Evolutionary conservation across 2,113 vertebrate species (phyloP).

Genomic region (Tychaedon coryphoeus): DNA sequence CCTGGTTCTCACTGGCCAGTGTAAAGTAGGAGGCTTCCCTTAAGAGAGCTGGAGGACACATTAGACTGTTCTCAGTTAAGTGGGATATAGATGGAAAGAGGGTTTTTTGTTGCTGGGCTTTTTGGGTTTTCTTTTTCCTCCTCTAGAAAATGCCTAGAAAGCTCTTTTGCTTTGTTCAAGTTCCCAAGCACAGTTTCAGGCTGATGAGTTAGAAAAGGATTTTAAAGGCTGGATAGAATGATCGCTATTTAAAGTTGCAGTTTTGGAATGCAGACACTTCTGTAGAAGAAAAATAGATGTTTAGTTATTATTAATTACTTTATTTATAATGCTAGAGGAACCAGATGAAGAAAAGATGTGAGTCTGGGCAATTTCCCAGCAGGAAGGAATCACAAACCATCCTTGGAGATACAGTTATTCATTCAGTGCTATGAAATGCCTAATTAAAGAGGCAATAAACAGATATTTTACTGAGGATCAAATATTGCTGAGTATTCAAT

Average conservation of each 20-base stretch:
- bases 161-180: not conserved
- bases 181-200: not conserved
- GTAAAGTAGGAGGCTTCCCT: not conserved
- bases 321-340: conserved; percentile 28
- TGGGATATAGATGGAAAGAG: not conserved
- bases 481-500: conserved; percentile 48
- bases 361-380: conserved; percentile 35
- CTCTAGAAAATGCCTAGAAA: conserved; percentile 20
- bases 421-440: conserved; percentile 53
- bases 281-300: conserved; percentile 32
- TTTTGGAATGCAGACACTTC: conserved; percentile 1
- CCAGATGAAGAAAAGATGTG: conserved; percentile 2
- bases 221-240: not conserved
- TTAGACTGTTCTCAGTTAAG: conserved; percentile 8
- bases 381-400: conserved; percentile 39
- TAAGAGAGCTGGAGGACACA: not conserved
- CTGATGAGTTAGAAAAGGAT: not conserved
- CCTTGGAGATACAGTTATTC: conserved; percentile 40
- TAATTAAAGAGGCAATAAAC: conserved; percentile 57
- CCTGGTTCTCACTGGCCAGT: not conserved
- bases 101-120: not conserved
- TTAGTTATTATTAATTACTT: conserved; percentile 37
- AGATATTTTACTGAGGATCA: conserved; percentile 37
- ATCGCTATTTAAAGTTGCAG: not conserved
- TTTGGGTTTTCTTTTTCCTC: not conserved